Evolutionary conservation across 2,888 invertebrate genomes (phyloP).

Genomic region (Coelopa pilipes): DNA sequence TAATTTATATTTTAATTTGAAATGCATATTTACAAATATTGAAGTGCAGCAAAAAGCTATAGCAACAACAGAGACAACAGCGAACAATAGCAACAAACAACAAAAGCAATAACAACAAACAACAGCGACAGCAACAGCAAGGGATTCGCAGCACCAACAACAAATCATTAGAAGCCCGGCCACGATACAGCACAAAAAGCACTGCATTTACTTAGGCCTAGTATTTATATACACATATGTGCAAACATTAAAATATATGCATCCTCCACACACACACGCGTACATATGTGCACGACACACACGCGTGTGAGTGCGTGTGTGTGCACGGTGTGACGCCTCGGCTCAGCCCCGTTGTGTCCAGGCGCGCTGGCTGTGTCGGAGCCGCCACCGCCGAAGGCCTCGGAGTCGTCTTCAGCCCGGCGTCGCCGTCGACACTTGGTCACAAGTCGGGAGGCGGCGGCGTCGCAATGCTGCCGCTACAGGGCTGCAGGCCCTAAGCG

Average conservation of each 20-base stretch:
- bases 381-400: too few relatives aligned
- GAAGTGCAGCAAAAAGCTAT: neutral
- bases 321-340: neutral
- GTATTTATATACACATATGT: too few relatives aligned
- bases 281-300: neutral
- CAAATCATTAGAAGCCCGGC: neutral
- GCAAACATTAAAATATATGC: too few relatives aligned
- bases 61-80: neutral
- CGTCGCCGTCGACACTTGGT: too few relatives aligned
- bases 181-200: neutral
- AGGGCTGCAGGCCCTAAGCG: too few relatives aligned
- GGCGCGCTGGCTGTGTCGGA: too few relatives aligned
- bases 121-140: neutral
- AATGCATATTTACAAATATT: neutral
- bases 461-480: too few relatives aligned
- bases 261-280: too few relatives aligned
- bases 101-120: neutral
- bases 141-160: neutral
- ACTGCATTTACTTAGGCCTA: neutral
- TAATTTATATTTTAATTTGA: conserved; percentile 17
- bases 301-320: neutral
- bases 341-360: too few relatives aligned
- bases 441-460: too few relatives aligned
- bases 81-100: neutral
- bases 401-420: too few relatives aligned